Percentiles rank a stretch among this genome's conserved stretches.
Evolutionary conservation across 2,888 invertebrate species (phyloP).

Genomic region (Tipula lateralis): DNA sequence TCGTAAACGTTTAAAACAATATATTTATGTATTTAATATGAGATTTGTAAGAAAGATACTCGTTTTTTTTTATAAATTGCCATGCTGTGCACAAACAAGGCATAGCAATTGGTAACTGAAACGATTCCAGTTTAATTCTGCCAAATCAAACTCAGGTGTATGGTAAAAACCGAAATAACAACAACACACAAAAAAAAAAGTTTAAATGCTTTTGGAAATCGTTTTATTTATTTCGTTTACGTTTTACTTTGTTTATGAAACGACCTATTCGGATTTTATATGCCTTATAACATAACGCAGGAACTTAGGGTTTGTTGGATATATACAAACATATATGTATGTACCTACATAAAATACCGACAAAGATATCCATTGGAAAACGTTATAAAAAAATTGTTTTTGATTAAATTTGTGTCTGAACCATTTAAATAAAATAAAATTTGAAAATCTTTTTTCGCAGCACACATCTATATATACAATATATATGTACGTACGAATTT

Average conservation of each 20-base stretch:
- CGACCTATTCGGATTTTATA: neutral
- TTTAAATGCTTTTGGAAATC: neutral
- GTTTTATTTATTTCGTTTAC: neutral
- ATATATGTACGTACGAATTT: neutral
- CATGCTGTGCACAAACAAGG: neutral
- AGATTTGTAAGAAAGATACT: neutral
- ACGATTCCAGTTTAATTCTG: neutral
- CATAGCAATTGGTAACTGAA: neutral
- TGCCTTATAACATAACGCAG: neutral
- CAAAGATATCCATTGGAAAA: neutral
- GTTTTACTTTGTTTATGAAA: neutral
- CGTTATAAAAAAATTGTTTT: neutral
- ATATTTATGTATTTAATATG: neutral
- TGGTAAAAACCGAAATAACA: neutral
- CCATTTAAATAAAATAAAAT: neutral
- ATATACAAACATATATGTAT: neutral
- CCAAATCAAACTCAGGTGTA: conserved; percentile 3
- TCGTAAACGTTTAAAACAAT: neutral
- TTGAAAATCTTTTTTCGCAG: neutral
- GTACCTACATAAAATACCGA: neutral
- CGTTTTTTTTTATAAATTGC: neutral
- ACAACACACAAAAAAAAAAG: neutral
- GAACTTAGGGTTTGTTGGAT: neutral
- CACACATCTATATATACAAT: neutral
- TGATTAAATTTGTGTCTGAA: neutral